These are phyloP conservation scores for Idaea biselata DNA, from an alignment of 2,888 invertebrate species.

Conservation along the genomic window DNA sequence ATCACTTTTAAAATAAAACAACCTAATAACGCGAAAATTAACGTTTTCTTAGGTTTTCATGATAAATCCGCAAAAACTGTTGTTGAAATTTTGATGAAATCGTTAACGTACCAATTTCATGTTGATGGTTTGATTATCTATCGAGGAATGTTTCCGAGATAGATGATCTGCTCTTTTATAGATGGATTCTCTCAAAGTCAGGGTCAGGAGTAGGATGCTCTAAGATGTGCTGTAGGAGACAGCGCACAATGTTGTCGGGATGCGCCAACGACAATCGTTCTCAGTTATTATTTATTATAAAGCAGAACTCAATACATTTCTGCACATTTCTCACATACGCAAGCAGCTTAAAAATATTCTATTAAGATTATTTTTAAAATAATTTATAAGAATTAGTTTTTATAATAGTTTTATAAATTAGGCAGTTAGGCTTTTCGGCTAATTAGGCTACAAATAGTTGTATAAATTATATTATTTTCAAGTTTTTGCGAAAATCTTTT, in stretches of 20 bases:
- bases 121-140: conserved; percentile 53
- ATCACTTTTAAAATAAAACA: conserved; percentile 10
- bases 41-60: no score
- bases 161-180: conserved; percentile 58
- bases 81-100: conserved; percentile 3
- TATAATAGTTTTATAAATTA: no score
- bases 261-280: conserved; percentile 18
- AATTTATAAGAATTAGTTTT: no score
- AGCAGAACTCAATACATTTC: no score
- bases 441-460: no score
- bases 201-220: conserved; percentile 40
- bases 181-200: conserved; percentile 54
- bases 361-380: no score
- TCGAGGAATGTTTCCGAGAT: conserved; percentile 54
- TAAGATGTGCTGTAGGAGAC: not conserved
- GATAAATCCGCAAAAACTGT: not conserved
- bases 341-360: not conserved
- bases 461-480: no score
- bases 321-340: no score
- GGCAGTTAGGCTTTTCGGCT: no score
- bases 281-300: conserved; percentile 10
- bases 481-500: no score
- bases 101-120: conserved; percentile 69
- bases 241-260: conserved; percentile 4
- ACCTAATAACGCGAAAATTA: conserved; percentile 4